Conservation (phyloP, 2,888 invertebrate genomes). For the Sminthurinus aureus region DNA sequence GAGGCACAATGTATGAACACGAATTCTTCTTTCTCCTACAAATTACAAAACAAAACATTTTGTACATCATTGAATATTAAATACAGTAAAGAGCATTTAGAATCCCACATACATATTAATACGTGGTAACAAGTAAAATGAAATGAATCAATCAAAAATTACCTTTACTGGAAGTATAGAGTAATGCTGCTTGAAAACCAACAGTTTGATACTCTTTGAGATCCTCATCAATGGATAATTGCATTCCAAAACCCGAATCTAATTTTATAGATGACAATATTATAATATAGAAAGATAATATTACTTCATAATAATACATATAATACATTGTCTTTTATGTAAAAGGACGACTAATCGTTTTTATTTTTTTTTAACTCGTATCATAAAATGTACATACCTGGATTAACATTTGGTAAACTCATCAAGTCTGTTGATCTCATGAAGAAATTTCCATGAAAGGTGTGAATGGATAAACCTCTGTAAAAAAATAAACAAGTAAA, state of each 20-base stretch:
- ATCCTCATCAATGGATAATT: constrained; percentile 93
- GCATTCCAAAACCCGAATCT: constrained; percentile 89
- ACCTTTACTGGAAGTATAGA: constrained; percentile 95
- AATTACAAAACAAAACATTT: neutral
- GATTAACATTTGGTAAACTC: constrained; percentile 95
- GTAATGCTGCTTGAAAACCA: constrained; percentile 96
- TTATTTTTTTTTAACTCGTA: too few relatives aligned
- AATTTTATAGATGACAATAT: too few relatives aligned
- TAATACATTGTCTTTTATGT: too few relatives aligned
- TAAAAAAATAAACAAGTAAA: constrained; percentile 46
- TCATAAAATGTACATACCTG: too few relatives aligned
- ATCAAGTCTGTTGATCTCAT: constrained; percentile 96
- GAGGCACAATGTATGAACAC: constrained; percentile 95
- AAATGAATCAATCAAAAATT: too few relatives aligned
- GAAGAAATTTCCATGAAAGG: constrained; percentile 99
- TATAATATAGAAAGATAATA: too few relatives aligned
- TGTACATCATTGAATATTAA: too few relatives aligned
- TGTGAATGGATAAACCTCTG: constrained; percentile 91
- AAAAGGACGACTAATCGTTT: too few relatives aligned
- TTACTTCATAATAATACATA: too few relatives aligned
- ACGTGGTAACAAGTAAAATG: too few relatives aligned
- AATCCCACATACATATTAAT: too few relatives aligned
- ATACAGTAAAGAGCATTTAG: neutral
- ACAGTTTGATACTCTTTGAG: constrained; percentile 84
- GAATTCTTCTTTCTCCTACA: constrained; percentile 87